Evolutionary conservation across 1,140 invertebrate genomes (phyloP).

Genomic region (Scaptomyza graminum): DNA sequence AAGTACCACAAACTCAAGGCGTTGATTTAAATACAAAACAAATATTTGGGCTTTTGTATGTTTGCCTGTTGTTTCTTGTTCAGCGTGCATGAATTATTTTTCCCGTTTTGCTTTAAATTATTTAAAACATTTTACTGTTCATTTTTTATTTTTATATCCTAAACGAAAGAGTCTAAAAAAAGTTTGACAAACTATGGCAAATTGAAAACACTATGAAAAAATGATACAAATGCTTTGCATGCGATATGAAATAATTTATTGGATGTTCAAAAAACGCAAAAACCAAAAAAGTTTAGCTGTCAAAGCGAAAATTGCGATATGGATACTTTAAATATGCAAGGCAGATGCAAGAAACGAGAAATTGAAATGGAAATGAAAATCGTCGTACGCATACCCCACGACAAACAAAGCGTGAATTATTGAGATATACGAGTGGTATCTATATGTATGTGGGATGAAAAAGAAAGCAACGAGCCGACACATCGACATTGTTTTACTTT

Average conservation of each 20-base stretch:
- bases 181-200: slow-evolving; percentile 12
- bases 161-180: not conserved
- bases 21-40: not conserved
- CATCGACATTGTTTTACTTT: slow-evolving; percentile 8
- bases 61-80: not conserved
- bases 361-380: slow-evolving; percentile 34
- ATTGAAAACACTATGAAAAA: not conserved
- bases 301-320: slow-evolving; percentile 19
- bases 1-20: not conserved
- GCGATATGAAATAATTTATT: slow-evolving; percentile 18
- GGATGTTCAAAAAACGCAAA: not conserved
- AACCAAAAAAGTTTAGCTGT: slow-evolving; percentile 18
- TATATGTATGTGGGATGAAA: not conserved
- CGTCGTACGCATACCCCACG: slow-evolving; percentile 1
- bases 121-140: too few species aligned
- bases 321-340: slow-evolving; percentile 8
- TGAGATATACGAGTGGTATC: slow-evolving; percentile 20
- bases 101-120: too few species aligned
- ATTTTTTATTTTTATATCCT: not conserved
- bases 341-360: not conserved
- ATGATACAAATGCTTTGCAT: slow-evolving; percentile 1
- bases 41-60: not conserved
- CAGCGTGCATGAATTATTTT: too few species aligned
- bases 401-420: slow-evolving; percentile 27
- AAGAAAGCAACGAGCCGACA: not conserved